phyloP scores from a whole-genome alignment of 1,140 invertebrate species.

The Helicoverpa armigera region DNA sequence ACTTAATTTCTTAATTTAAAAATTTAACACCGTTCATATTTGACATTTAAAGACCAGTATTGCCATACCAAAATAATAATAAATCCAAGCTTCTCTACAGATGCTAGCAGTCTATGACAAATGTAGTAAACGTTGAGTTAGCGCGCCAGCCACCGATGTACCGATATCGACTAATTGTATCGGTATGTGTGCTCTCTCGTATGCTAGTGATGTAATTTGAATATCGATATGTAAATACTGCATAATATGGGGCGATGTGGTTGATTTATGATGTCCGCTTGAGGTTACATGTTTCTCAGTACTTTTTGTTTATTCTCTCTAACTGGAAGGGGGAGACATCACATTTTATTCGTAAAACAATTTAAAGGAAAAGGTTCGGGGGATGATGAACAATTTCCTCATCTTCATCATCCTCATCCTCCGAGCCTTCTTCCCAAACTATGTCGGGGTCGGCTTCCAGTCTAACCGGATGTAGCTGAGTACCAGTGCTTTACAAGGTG shows the following conservation, averaged over 20 bases:
- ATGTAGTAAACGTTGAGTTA: slow-evolving; percentile 76
- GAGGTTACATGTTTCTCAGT: too few relatives aligned
- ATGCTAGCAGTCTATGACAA: slow-evolving; percentile 69
- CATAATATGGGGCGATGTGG: not conserved
- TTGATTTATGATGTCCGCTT: not conserved
- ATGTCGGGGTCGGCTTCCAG: too few relatives aligned
- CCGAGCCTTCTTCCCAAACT: too few relatives aligned
- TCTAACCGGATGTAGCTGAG: too few relatives aligned
- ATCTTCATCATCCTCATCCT: too few relatives aligned
- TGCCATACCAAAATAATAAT: slow-evolving; percentile 16
- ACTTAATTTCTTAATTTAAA: not conserved
- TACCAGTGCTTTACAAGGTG: too few relatives aligned
- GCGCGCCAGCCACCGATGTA: slow-evolving; percentile 62
- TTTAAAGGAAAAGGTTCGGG: too few relatives aligned
- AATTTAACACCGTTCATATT: not conserved
- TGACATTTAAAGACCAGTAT: not conserved
- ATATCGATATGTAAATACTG: slow-evolving; percentile 4
- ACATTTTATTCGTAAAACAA: too few relatives aligned
- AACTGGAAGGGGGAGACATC: too few relatives aligned
- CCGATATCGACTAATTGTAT: slow-evolving; percentile 79
- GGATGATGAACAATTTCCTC: too few relatives aligned
- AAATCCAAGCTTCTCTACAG: slow-evolving; percentile 49
- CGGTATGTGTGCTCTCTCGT: slow-evolving; percentile 64
- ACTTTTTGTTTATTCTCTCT: too few relatives aligned
- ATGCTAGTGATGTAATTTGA: slow-evolving; percentile 58